Evolutionary conservation across 2,888 invertebrate genomes (phyloP), one percentile per base, ranked within the genome.

Genomic region (Molanna angustata): DNA sequence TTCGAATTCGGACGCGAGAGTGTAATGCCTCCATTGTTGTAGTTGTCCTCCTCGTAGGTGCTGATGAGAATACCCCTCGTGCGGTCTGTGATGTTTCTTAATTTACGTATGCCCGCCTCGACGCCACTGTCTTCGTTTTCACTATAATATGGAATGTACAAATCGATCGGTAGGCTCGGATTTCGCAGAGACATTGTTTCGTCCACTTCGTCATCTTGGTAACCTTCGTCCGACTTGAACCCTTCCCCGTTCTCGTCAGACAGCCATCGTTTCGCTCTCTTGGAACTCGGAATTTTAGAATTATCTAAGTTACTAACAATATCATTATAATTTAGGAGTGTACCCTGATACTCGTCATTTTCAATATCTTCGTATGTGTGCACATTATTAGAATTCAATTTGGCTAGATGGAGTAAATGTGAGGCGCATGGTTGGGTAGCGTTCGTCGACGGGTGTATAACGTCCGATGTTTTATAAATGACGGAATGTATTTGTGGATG

Each of bases 381-480:
- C 63, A 41, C 62, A n/a, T n/a, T n/a, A n/a, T n/a, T n/a, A 46
- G 43, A 14, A 32, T 40, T 27, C 43, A 44, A 57, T 64, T 64
- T 66, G 61, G 74, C 74, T 58, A 76, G 65, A 67, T 83, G 80
- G 47, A 83, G 76, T 51, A 76, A 73, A 64, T 84, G 84, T 53
- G 84, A 84, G 58, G 83, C 80, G 66, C 84, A 85, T 14, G 77
- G 71, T 61, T 45, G 40, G 27, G 67, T 43, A 46, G 48, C 64
- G 49, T 63, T 62, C n/a, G 65, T 66, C 39, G 69, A 67, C 4
- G 78, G 80, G 61, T 78, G 72, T 42, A 72, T 75, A 52, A 93
- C 90, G 72, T 93, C 92, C 46, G 88, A 85, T 60, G 83, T 76
- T 64, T 85, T 83, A 76, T 94, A 94, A 62, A 93, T 85, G 67